phyloP scores from a whole-genome alignment of 2,797 vertebrate genomes.

The Sorex maritimensis region DNA sequence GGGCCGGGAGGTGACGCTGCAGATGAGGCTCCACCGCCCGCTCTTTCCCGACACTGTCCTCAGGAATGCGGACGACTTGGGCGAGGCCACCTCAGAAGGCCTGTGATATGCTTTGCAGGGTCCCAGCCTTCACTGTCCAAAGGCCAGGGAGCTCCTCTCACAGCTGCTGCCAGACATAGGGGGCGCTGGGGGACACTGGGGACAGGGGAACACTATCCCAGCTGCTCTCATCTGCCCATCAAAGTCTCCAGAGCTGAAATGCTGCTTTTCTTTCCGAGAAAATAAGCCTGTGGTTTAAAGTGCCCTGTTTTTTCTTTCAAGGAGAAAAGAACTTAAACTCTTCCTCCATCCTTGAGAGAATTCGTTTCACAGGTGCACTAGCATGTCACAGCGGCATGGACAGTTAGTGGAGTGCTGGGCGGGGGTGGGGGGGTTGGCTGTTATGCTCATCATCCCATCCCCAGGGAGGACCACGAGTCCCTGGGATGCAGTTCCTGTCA shows the following conservation, averaged over 20 bases:
- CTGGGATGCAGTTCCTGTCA: too few species aligned
- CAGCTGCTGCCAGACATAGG: neutral
- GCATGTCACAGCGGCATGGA: too few species aligned
- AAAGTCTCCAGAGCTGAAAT: neutral
- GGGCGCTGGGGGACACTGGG: constrained; percentile 47
- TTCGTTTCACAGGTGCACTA: too few species aligned
- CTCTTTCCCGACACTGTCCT: constrained; percentile 76
- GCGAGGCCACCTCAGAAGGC: constrained; percentile 5
- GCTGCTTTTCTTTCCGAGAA: neutral
- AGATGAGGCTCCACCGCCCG: constrained; percentile 69
- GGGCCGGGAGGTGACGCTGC: constrained; percentile 77
- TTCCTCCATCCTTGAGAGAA: too few species aligned
- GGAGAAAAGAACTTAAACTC: too few species aligned
- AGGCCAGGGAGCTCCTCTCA: neutral
- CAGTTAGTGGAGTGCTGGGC: too few species aligned
- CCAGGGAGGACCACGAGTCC: too few species aligned
- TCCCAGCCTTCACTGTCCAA: neutral
- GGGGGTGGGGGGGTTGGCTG: too few species aligned
- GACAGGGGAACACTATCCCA: neutral
- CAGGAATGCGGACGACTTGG: constrained; percentile 62
- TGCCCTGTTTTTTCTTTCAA: too few species aligned
- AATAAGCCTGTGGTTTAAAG: too few species aligned
- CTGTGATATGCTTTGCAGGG: neutral
- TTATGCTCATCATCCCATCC: neutral
- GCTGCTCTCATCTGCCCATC: neutral